phyloP scores from a whole-genome alignment of 2,113 vertebrate genomes.

The Melozone crissalis region DNA sequence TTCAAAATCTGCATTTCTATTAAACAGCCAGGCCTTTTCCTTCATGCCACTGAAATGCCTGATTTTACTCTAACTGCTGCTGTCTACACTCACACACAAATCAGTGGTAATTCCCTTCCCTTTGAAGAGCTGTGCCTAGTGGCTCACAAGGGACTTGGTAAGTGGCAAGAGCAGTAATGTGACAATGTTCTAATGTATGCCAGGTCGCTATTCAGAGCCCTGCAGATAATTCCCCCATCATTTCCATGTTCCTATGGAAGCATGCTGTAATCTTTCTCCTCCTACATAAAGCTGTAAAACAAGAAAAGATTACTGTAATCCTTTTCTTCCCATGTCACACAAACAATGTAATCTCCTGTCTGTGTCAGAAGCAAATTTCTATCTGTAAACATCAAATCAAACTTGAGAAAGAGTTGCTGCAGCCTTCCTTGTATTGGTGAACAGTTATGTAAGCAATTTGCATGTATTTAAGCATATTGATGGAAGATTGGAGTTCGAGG shows the following conservation, averaged over 20 bases:
- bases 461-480: not conserved
- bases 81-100: not conserved
- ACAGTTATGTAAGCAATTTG: not conserved
- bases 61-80: not conserved
- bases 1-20: not conserved
- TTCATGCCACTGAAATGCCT: not conserved
- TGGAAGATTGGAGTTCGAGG: not conserved
- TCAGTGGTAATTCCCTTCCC: not conserved
- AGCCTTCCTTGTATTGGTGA: not conserved
- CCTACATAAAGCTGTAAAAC: slow-evolving; percentile 21
- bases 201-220: not conserved
- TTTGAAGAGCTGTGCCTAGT: not conserved
- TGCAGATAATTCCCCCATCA: slow-evolving; percentile 3
- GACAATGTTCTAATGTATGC: not conserved
- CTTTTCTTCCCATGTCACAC: slow-evolving; percentile 12
- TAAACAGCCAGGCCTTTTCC: not conserved
- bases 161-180: not conserved
- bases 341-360: slow-evolving; percentile 24
- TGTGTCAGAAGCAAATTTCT: slow-evolving; percentile 19
- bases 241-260: slow-evolving; percentile 29
- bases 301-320: slow-evolving; percentile 48
- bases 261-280: not conserved
- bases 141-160: not conserved
- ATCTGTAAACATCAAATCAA: not conserved
- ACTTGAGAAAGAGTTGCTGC: not conserved